A percentile compares a stretch with the other conserved stretches of the same genome.
These are phyloP conservation scores for Cydia amplana DNA, from an alignment of 1,140 invertebrate species.

Conservation along the genomic window DNA sequence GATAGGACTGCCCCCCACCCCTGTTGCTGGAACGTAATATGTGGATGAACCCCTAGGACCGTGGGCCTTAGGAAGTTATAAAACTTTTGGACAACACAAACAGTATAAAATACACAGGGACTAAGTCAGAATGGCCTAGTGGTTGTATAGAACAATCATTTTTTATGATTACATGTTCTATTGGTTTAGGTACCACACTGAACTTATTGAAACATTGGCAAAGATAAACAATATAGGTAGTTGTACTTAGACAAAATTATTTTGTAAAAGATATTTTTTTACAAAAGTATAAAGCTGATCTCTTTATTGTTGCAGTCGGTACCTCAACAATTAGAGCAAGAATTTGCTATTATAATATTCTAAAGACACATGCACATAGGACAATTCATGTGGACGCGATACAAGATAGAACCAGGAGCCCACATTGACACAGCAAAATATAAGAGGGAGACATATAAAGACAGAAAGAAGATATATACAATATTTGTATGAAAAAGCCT, in stretches of 20 bases:
- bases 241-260: too few relatives aligned
- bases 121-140: neutral
- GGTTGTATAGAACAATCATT: constrained; percentile 39
- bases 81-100: neutral
- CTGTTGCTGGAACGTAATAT: too few relatives aligned
- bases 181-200: neutral
- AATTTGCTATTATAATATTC: neutral
- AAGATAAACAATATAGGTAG: too few relatives aligned
- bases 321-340: constrained; percentile 19
- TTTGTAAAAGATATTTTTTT: too few relatives aligned
- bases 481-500: neutral
- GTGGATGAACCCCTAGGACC: too few relatives aligned
- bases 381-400: constrained; percentile 48
- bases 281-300: constrained; percentile 6
- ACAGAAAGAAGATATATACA: neutral
- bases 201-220: too few relatives aligned
- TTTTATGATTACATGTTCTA: constrained; percentile 44
- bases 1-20: too few relatives aligned
- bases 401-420: constrained; percentile 49
- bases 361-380: constrained; percentile 58
- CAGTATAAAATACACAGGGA: neutral
- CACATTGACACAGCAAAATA: constrained; percentile 39
- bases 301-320: constrained; percentile 45
- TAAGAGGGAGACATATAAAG: neutral
- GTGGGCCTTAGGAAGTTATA: neutral